Percentiles rank a stretch among this genome's conserved stretches.
phyloP scores from a whole-genome alignment of 2,797 vertebrate genomes.

The Spea hammondii region DNA sequence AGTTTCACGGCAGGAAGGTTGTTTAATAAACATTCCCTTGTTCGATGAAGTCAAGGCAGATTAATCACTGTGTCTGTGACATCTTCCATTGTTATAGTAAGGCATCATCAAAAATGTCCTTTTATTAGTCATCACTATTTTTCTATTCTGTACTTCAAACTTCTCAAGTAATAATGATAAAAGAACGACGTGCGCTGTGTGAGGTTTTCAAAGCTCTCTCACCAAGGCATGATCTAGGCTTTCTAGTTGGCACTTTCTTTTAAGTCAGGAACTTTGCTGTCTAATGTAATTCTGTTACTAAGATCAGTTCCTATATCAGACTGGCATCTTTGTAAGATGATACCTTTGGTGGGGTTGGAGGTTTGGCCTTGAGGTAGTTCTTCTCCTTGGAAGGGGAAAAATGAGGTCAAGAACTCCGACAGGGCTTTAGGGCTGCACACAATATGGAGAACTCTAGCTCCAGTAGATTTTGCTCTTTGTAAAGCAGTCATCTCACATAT shows the following conservation, averaged over 20 bases:
- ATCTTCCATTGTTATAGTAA: not conserved
- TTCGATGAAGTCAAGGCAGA: not conserved
- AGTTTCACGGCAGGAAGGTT: no score
- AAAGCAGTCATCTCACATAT: no score
- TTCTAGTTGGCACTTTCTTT: not conserved
- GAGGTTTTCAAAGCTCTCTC: not conserved
- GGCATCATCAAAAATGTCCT: not conserved
- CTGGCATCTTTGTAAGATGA: no score
- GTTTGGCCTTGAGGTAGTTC: no score
- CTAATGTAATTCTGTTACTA: not conserved
- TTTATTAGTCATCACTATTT: slow-evolving; percentile 1
- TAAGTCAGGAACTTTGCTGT: not conserved
- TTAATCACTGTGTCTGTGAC: not conserved
- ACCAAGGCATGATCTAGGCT: not conserved
- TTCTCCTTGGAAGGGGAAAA: no score
- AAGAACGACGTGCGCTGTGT: not conserved
- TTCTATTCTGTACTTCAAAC: not conserved
- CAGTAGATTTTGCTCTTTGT: no score
- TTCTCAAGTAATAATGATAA: slow-evolving; percentile 2
- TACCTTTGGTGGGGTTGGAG: no score
- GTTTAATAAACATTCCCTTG: no score
- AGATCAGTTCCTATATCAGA: no score
- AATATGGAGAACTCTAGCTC: no score
- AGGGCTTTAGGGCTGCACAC: no score
- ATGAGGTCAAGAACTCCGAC: no score